phyloP scores from a whole-genome alignment of 1,140 invertebrate species.

The Habropoda laboriosa region DNA sequence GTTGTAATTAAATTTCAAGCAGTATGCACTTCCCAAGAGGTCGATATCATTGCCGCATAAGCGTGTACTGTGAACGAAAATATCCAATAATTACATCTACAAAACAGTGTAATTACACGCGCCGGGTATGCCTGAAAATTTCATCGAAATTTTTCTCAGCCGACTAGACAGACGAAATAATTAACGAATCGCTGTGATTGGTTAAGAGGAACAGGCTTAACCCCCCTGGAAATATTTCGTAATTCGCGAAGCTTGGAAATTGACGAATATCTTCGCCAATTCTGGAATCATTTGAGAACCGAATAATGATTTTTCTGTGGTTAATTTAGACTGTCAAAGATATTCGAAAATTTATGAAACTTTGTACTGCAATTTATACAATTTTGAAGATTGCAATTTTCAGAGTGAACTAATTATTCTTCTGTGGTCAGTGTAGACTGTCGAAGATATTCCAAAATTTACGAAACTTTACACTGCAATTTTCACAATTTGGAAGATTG shows the following conservation, averaged over 20 bases:
- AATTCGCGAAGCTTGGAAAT: background rate
- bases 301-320: no score
- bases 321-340: no score
- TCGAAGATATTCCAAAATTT: no score
- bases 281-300: no score
- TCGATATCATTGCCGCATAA: conserved; percentile 59
- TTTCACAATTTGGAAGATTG: no score
- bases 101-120: conserved; percentile 23
- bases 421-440: no score
- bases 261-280: background rate
- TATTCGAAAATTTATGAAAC: no score
- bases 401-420: no score
- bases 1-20: conserved; percentile 67
- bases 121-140: background rate
- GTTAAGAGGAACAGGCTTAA: background rate
- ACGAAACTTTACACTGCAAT: no score
- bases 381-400: no score
- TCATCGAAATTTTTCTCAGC: conserved; percentile 28
- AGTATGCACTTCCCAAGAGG: conserved; percentile 49
- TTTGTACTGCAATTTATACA: no score
- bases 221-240: background rate
- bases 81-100: conserved; percentile 37
- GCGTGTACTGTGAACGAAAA: conserved; percentile 31
- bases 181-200: background rate
- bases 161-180: background rate